Evolutionary conservation across 2,113 vertebrate genomes (phyloP), one percentile per base, ranked within the genome.

Genomic region (Tachysurus vachellii): DNA sequence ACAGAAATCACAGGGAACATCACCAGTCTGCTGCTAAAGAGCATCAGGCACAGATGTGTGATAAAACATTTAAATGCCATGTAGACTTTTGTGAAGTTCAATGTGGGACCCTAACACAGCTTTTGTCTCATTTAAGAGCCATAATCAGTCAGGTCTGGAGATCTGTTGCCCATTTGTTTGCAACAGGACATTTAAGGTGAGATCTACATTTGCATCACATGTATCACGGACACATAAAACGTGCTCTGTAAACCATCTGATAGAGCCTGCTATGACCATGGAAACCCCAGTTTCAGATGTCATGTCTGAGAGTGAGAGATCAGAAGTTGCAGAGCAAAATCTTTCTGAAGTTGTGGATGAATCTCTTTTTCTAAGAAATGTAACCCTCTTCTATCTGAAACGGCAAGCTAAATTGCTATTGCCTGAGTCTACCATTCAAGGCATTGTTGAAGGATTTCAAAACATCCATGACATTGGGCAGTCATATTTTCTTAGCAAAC

Each of bases 61-160:
- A 82, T 62, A 61, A 42, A 62, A 82, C 56, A 61, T 61, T 82
- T 31, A 61, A 81, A 61, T 81, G 54, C 56, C 36, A 81, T 19
- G 16, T 57, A 81, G 31, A 81, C 79, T 61, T 81, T 23, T 80
- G 54, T 80, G 50, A 81, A 57, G 28, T 61, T 36, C 79, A 61
- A 57, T 62, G 80, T 82, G 80, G 17, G 57, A 82, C 2, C 9
- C 31, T 82, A 82, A 82, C 56, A 82, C 56, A 82, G 57, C 44
- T 82, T 82, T 61, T 81, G n/a, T 82, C 80, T 62, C 31, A 61
- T 80, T 80, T 80, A n/a, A 80, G 26, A 80, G 79, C 14, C 54
- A 81, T 19, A 81, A 61, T 5, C 56, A 68, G 64, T 31, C 61
- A 64, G 23, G 64, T 26, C 9, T 62, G 61, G 23, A 62, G 23